Percentiles rank a stretch among this genome's conserved stretches.
These are phyloP conservation scores for Lasioglossum pauxillum DNA, from an alignment of 2,888 invertebrate species.

Conservation along the genomic window DNA sequence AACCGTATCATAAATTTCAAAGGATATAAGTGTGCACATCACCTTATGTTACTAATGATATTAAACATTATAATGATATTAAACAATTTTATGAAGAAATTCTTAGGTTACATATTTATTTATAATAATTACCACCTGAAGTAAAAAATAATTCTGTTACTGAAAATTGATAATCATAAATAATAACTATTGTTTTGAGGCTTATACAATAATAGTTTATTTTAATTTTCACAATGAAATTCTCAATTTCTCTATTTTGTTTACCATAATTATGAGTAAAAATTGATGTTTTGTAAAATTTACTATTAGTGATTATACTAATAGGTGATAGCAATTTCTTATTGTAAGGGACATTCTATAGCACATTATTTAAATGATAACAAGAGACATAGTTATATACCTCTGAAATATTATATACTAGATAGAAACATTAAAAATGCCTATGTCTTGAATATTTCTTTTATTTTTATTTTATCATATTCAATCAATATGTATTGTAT, in stretches of 20 bases:
- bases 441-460: conserved; percentile 54
- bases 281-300: conserved; percentile 1
- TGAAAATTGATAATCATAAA: neutral
- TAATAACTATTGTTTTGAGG: conserved; percentile 9
- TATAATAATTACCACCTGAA: neutral
- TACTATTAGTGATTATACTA: conserved; percentile 6
- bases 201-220: conserved; percentile 15
- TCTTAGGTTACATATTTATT: conserved; percentile 8
- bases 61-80: neutral
- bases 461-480: conserved; percentile 80
- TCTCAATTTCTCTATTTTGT: neutral
- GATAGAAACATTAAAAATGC: conserved; percentile 44
- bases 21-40: neutral
- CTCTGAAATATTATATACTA: conserved; percentile 15
- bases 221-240: neutral
- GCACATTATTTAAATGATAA: conserved; percentile 13
- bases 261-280: neutral
- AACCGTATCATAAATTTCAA: neutral
- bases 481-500: conserved; percentile 82
- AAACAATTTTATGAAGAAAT: neutral
- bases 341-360: conserved; percentile 2
- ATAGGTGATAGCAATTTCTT: conserved; percentile 5
- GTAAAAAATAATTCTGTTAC: neutral
- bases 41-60: neutral
- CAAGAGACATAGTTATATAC: conserved; percentile 5